These are phyloP conservation scores for Mythimna pallens DNA, from an alignment of 2,888 invertebrate genomes.

Conservation along the genomic window DNA sequence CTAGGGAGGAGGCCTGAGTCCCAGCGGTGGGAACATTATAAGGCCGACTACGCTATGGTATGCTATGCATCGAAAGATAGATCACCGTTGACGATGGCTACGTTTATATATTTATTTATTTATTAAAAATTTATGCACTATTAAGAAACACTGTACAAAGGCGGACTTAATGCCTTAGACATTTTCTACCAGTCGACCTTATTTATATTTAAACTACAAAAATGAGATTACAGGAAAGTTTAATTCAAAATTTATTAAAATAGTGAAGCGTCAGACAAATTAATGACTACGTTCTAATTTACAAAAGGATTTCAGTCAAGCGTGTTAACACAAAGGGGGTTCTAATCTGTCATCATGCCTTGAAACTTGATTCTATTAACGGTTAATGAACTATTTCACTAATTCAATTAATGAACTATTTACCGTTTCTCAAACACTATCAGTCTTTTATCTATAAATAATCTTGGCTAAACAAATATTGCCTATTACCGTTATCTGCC, in stretches of 20 bases:
- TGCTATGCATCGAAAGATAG: neutral
- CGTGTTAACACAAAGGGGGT: conserved; percentile 1
- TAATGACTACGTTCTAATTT: neutral
- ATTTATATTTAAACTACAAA: neutral
- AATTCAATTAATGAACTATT: conserved; percentile 20
- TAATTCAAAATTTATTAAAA: neutral
- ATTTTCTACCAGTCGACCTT: too few relatives aligned
- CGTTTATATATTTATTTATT: too few relatives aligned
- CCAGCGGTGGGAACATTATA: too few relatives aligned
- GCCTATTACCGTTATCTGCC: neutral
- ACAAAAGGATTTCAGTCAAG: conserved; percentile 16
- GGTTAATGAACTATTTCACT: neutral
- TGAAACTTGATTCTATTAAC: conserved; percentile 1
- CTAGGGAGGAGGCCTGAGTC: too few relatives aligned
- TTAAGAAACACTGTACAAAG: too few relatives aligned
- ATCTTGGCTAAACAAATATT: conserved; percentile 8
- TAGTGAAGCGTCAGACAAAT: neutral
- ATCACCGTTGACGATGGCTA: neutral
- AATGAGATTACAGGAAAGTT: neutral
- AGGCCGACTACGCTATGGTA: too few relatives aligned
- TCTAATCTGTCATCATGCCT: neutral
- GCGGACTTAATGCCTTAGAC: too few relatives aligned
- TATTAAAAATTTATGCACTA: too few relatives aligned
- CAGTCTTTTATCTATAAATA: conserved; percentile 1
- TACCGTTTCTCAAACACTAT: neutral